Evolutionary conservation across 2,113 vertebrate genomes (phyloP).

Genomic region (Pachycephala philippinensis): DNA sequence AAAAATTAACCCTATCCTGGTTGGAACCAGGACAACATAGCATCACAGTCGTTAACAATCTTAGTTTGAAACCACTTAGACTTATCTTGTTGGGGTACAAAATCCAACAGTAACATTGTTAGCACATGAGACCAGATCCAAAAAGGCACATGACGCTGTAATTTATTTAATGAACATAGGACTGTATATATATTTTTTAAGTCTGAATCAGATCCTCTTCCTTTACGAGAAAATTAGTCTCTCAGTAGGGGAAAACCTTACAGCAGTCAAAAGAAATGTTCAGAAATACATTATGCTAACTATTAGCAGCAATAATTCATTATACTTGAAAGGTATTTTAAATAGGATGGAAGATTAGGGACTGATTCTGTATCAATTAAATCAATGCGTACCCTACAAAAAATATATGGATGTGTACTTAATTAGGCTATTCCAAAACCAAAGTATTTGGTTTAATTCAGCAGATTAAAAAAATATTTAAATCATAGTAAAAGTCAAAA

Average conservation of each 20-base stretch:
- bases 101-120: not conserved
- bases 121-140: not conserved
- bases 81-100: not conserved
- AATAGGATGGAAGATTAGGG: not conserved
- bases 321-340: conserved; percentile 8
- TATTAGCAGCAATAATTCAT: not conserved
- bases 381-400: not conserved
- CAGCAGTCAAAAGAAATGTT: not conserved
- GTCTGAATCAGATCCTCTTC: not conserved
- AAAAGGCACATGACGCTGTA: not conserved
- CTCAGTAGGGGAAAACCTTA: not conserved
- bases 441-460: not conserved
- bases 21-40: not conserved
- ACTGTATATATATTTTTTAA: not conserved
- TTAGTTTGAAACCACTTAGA: not conserved
- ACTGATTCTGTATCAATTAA: not conserved
- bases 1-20: not conserved
- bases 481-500: not conserved
- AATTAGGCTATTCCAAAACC: not conserved
- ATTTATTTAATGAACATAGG: not conserved
- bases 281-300: not conserved
- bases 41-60: not conserved
- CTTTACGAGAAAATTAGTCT: not conserved
- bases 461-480: not conserved
- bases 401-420: not conserved